Evolutionary conservation across 2,888 invertebrate species (phyloP), one percentile per base, ranked within the genome.

Genomic region (Eupithecia subumbrata): DNA sequence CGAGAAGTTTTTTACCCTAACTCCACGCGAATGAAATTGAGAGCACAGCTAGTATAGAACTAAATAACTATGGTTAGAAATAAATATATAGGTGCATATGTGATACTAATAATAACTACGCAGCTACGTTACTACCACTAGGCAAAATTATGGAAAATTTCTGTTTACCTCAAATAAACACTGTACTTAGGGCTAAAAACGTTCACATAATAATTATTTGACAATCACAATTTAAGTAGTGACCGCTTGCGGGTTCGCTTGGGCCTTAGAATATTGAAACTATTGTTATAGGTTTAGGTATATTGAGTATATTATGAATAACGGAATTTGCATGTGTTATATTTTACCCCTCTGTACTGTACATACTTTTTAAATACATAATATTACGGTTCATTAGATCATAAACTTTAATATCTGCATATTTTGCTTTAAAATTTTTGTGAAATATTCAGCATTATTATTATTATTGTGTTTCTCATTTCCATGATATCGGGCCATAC

Each of bases 151-250:
- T 34, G 34, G 34, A 64, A 64, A 64, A 64, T 8, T 8, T 34
- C 30, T 64, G 64, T 64, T 64, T 9, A 64, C 30, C 9, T 25
- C 60, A 25, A 18, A 34, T 64, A 34, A 30, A 34, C 34, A 64
- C 34, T 30, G 34, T 34, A 34, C 16, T 64, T 64, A 34, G 18
- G 2, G 18, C 30, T 16, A 64, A 64, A 64, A 64, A 34, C 64
- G 64, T 18, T 64, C 34, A 60, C 60, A 60, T 60, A 60, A 60
- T 3, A 64, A 64, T 64, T 64, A 34, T 34, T 64, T 25, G 56
- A 25, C 25, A 22, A 60, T 60, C 60, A 60, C 14, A 60, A 14
- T 60, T 60, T 60, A 12, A 60, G 60, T 25, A 60, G 60, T 14
- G 60, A 25, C 5, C 60, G 60, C 60, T 60, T 60, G 22, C 60